A percentile compares a stretch with the other conserved stretches of the same genome.
Evolutionary conservation across 2,888 invertebrate genomes (phyloP).

Genomic region (Agriopis marginaria): DNA sequence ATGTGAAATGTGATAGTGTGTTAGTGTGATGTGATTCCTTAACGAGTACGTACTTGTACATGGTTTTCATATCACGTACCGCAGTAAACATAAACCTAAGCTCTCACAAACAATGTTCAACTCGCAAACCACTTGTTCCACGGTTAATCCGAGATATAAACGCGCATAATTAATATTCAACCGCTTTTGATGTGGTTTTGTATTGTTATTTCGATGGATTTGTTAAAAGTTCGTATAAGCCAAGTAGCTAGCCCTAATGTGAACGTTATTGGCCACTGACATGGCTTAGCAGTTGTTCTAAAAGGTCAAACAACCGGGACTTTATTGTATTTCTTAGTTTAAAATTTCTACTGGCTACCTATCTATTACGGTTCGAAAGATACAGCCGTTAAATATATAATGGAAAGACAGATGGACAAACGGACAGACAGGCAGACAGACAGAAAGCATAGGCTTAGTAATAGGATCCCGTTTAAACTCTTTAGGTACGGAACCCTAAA

Average conservation of each 20-base stretch:
- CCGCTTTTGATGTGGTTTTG: conserved; percentile 24
- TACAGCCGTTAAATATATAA: too few relatives aligned
- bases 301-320: too few relatives aligned
- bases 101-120: conserved; percentile 15
- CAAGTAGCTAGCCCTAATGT: too few relatives aligned
- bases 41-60: neutral
- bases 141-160: conserved; percentile 23
- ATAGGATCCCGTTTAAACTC: too few relatives aligned
- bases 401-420: too few relatives aligned
- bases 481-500: too few relatives aligned
- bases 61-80: conserved; percentile 1
- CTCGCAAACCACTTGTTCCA: conserved; percentile 21
- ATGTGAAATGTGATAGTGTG: neutral
- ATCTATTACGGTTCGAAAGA: too few relatives aligned
- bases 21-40: conserved; percentile 2
- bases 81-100: conserved; percentile 15
- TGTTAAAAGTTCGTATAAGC: neutral
- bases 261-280: neutral
- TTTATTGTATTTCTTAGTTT: too few relatives aligned
- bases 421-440: too few relatives aligned
- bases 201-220: conserved; percentile 12
- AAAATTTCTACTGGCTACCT: too few relatives aligned
- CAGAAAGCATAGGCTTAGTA: too few relatives aligned
- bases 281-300: neutral
- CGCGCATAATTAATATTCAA: conserved; percentile 27